Base-by-base conservation (phyloP, 2,888 invertebrate species). In the Aphidoletes aphidimyza region DNA sequence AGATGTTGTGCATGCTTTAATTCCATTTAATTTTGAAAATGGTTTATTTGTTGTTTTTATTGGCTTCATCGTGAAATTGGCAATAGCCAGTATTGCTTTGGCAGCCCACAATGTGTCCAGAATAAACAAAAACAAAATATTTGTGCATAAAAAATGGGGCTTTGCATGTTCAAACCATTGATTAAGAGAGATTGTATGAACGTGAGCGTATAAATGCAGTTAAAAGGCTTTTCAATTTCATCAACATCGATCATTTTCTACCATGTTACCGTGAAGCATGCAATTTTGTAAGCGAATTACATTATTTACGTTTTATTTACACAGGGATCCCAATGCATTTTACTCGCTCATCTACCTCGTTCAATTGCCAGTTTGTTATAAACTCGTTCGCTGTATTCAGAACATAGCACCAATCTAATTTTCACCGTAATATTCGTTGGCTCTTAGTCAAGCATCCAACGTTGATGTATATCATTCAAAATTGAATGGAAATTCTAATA, bases 181-280 rank as follows among this genome's bases (percentile, higher is more conserved):
- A 69, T 69, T n/a, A n/a, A n/a, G 30, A 69, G 69, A 69, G 69
- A 54, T 69, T 69, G 19, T 69, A 26, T 34, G 30, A 69, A 30
- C 26, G 69, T 26, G n/a, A n/a, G n/a, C 69, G n/a, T 30, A 69
- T 69, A 69, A 69, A 69, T 69, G 69, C 26, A 69, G 30, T 14
- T 69, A 14, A 54, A 69, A 69, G 69, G 69, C 69, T 69, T 69
- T 69, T 69, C 69, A 69, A 69, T 69, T 69, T 69, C 69, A 69
- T 69, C 69, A 69, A 30, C 69, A 69, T 69, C 69, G 69, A 30
- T 69, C 69, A 34, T 30, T 34, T 69, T 42, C 42, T 42, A 42
- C 14, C 34, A 69, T 69, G n/a, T 14, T 6, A 2, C 22, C 54
- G 54, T 54, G n/a, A 54, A 22, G 54, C 11, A 11, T 39, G 39